Percentiles rank a stretch among this genome's conserved stretches.
Conservation (phyloP, 2,113 vertebrate genomes). For the Gnathonemus longibarbis region DNA sequence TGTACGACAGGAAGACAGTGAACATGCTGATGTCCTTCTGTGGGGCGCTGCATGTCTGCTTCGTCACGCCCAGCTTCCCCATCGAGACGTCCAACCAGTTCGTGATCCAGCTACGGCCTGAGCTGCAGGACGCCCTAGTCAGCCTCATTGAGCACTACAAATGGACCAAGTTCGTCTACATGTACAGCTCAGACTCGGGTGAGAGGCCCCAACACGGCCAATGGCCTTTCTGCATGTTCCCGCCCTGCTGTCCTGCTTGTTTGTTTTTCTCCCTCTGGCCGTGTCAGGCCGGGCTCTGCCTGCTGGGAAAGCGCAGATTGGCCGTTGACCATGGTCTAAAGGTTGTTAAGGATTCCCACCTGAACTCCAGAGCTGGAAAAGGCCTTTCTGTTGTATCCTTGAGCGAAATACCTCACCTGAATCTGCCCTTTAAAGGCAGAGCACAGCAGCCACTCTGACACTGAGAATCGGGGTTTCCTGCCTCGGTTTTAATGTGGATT, state of each 20-base stretch:
- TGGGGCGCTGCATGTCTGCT: slow-evolving; percentile 94
- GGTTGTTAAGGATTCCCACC: slow-evolving; percentile 18
- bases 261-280: background rate
- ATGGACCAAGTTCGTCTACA: slow-evolving; percentile 97
- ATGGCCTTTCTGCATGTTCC: slow-evolving; percentile 44
- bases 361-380: slow-evolving; percentile 26
- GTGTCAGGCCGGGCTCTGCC: background rate
- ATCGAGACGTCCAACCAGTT: slow-evolving; percentile 96
- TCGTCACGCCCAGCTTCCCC: slow-evolving; percentile 93
- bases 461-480: background rate
- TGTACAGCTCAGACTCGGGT: slow-evolving; percentile 96
- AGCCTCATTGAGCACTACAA: slow-evolving; percentile 89
- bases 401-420: background rate
- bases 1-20: slow-evolving; percentile 92
- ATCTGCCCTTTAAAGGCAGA: background rate
- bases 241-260: background rate
- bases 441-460: background rate
- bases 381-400: background rate
- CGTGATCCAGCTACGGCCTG: slow-evolving; percentile 91
- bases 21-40: slow-evolving; percentile 99
- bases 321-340: background rate
- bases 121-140: slow-evolving; percentile 92
- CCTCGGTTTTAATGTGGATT: background rate
- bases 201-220: slow-evolving; percentile 18
- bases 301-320: background rate